These are phyloP conservation scores for Rhinophrynus dorsalis DNA, from an alignment of 2,797 vertebrate genomes.

Conservation along the genomic window DNA sequence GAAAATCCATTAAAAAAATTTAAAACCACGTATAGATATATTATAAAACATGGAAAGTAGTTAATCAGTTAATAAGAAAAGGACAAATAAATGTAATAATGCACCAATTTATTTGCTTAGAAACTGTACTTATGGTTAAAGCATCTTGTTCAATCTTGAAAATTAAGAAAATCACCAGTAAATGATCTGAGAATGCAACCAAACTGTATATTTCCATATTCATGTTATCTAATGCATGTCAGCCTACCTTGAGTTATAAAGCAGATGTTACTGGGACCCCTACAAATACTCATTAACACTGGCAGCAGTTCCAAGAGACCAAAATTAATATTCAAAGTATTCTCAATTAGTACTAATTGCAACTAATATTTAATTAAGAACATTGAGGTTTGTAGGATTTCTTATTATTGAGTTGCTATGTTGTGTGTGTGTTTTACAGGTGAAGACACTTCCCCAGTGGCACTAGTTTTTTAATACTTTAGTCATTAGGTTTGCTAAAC, in stretches of 20 bases:
- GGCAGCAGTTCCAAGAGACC: conserved; percentile 62
- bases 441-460: conserved; percentile 30
- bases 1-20: too few relatives aligned
- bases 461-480: conserved; percentile 5
- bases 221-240: conserved; percentile 23
- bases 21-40: too few relatives aligned
- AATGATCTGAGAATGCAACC: conserved; percentile 16
- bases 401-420: conserved; percentile 52
- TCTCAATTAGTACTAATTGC: conserved; percentile 69
- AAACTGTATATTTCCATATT: conserved; percentile 36
- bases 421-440: conserved; percentile 24
- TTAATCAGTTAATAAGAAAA: too few relatives aligned
- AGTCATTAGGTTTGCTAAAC: conserved; percentile 29
- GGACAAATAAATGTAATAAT: too few relatives aligned
- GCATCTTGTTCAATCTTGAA: too few relatives aligned
- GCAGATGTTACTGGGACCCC: conserved; percentile 65
- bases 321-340: conserved; percentile 70
- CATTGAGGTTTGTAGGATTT: conserved; percentile 55
- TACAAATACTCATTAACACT: conserved; percentile 66
- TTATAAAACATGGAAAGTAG: too few relatives aligned
- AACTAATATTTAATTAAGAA: conserved; percentile 77
- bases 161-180: too few relatives aligned
- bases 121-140: too few relatives aligned
- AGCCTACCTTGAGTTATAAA: conserved; percentile 54
- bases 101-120: too few relatives aligned